Percentiles rank a stretch among this genome's conserved stretches.
phyloP scores from a whole-genome alignment of 2,113 vertebrate species.

The Seriola rivoliana region DNA sequence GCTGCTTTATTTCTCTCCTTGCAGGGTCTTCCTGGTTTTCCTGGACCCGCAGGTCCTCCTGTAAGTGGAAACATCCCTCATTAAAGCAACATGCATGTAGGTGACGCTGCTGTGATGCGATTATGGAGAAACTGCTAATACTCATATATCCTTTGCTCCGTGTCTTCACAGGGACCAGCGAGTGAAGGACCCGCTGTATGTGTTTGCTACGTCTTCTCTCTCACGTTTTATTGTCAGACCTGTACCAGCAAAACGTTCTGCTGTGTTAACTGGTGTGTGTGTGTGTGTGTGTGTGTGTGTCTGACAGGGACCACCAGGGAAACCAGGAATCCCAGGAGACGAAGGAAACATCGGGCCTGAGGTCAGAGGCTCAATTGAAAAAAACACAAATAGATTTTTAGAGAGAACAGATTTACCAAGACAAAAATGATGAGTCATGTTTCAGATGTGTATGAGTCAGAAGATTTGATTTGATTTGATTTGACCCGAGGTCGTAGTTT shows the following conservation, averaged over 20 bases:
- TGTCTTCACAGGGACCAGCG: constrained; percentile 78
- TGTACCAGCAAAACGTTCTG: neutral
- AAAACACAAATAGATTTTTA: neutral
- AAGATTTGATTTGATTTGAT: no score
- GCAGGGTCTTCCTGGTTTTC: constrained; percentile 87
- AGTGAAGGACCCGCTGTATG: constrained; percentile 84
- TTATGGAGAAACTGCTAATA: neutral
- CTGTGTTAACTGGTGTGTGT: constrained; percentile 17
- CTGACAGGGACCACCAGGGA: constrained; percentile 83
- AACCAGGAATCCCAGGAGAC: constrained; percentile 84
- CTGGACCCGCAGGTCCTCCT: constrained; percentile 82
- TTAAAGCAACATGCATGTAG: neutral
- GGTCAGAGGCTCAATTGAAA: constrained; percentile 66
- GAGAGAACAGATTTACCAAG: neutral
- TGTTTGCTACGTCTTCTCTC: constrained; percentile 16
- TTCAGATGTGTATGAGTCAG: no score
- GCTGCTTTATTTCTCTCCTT: constrained; percentile 3
- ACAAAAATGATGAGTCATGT: neutral
- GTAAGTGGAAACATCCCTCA: constrained; percentile 75
- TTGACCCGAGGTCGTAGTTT: no score
- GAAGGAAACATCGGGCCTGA: constrained; percentile 87
- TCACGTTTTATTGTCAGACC: neutral
- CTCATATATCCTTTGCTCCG: neutral
- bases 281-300: constrained; percentile 28
- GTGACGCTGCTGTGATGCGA: neutral